Conservation (phyloP, 2,888 invertebrate genomes). For the Lasiommata megera region DNA sequence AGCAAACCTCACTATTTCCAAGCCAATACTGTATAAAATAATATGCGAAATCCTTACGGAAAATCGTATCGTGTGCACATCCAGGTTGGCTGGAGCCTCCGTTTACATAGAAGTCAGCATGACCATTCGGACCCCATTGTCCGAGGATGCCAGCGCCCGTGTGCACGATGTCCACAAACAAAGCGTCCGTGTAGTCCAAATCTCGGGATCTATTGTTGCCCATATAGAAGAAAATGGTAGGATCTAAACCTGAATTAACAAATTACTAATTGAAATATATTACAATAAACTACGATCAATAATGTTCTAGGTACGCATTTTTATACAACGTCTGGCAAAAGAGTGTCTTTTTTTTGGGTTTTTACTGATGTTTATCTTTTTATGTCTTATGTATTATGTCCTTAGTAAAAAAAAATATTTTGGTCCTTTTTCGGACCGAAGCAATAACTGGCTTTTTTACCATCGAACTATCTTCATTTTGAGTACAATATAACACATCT, state of each 20-base stretch:
- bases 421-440: too few relatives aligned
- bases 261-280: neutral
- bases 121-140: slow-evolving; percentile 94
- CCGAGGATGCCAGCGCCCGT: slow-evolving; percentile 94
- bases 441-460: too few relatives aligned
- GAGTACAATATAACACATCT: too few relatives aligned
- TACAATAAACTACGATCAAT: too few relatives aligned
- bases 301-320: too few relatives aligned
- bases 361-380: too few relatives aligned
- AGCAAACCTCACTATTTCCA: too few relatives aligned
- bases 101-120: slow-evolving; percentile 94
- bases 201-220: slow-evolving; percentile 90
- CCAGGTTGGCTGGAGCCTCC: slow-evolving; percentile 94
- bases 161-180: slow-evolving; percentile 91
- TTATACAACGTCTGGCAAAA: too few relatives aligned
- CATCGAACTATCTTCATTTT: too few relatives aligned
- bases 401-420: too few relatives aligned
- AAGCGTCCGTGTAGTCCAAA: slow-evolving; percentile 89
- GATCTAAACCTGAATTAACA: slow-evolving; percentile 84
- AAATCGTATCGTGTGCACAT: slow-evolving; percentile 90
- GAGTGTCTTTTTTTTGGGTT: too few relatives aligned
- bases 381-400: too few relatives aligned
- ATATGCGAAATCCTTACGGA: slow-evolving; percentile 82
- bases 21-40: neutral
- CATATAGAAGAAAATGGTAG: slow-evolving; percentile 93